Evolutionary conservation across 2,797 vertebrate species (phyloP), one percentile per base, ranked within the genome.

Genomic region (Nannoperca obscura): DNA sequence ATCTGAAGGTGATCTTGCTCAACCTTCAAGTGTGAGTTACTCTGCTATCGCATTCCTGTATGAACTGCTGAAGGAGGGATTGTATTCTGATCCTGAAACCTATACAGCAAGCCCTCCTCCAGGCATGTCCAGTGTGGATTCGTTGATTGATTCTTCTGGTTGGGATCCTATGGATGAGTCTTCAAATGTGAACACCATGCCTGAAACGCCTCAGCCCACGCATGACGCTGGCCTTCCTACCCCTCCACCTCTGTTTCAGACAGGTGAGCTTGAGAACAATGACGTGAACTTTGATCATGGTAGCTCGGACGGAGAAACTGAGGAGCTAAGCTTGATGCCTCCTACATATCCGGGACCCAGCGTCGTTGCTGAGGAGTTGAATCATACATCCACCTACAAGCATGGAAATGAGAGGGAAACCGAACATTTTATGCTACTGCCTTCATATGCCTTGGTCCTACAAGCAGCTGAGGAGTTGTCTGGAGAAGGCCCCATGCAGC

Each of bases 331-430:
- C 22, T 27, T n/a, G 1, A 1, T 19, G 0, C 27, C 10, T 0
- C 2, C 9, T 40, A 24, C n/a, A 3, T 63, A 44, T 74, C 52
- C 30, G 4, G 27, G 15, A n/a, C 9, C 63, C 34, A 5, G 0
- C 11, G 87, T 50, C 40, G 52, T 76, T 13, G 62, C 74, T 44
- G 88, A 79, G 7, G 79, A 83, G 12, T 14, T 88, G 24, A 62
- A 8, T 7, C 30, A 22, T n/a, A 8, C 13, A 7, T 22, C 57
- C 2, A 0, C 52, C 3, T 62, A 15, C 30, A 73, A 89, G 3
- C 19, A 74, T 46, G 86, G 84, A 14, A 42, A 34, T 64, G 36
- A 84, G 13, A 7, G 20, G 52, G 86, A 91, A 86, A 76, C 58
- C 0, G 78, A 83, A 63, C 42, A 24, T 0, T 30, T 22, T 2